A percentile compares a stretch with the other conserved stretches of the same genome.
Conservation (phyloP, 2,797 vertebrate species). For the Epinephelus awoara region DNA sequence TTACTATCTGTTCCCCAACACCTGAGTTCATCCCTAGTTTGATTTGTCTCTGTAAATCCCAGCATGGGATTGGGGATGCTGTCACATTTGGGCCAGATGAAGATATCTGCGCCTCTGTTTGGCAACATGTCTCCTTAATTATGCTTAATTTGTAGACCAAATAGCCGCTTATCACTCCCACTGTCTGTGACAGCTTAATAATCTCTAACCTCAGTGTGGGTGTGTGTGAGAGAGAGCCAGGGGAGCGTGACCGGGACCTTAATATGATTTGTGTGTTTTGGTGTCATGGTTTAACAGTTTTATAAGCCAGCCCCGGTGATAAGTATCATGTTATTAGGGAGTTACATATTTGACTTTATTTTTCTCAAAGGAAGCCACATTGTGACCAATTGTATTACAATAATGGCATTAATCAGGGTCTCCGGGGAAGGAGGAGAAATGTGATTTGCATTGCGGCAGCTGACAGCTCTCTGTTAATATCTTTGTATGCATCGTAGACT, state of each 20-base stretch:
- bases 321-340: slow-evolving; percentile 84
- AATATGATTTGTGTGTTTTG: slow-evolving; percentile 89
- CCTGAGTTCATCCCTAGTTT: slow-evolving; percentile 70
- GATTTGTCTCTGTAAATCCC: slow-evolving; percentile 72
- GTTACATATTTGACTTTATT: slow-evolving; percentile 88
- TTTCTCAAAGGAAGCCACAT: slow-evolving; percentile 80
- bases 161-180: slow-evolving; percentile 86
- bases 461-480: slow-evolving; percentile 74
- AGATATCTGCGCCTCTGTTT: slow-evolving; percentile 84
- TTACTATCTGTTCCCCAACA: slow-evolving; percentile 76
- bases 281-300: slow-evolving; percentile 87
- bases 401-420: slow-evolving; percentile 83
- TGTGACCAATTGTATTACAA: slow-evolving; percentile 84
- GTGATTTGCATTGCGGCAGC: slow-evolving; percentile 80
- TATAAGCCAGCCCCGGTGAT: slow-evolving; percentile 80
- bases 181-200: slow-evolving; percentile 90
- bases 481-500: slow-evolving; percentile 55
- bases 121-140: slow-evolving; percentile 87
- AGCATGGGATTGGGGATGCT: slow-evolving; percentile 68
- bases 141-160: slow-evolving; percentile 90
- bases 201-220: slow-evolving; percentile 82
- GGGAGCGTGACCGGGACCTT: slow-evolving; percentile 83
- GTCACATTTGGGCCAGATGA: slow-evolving; percentile 82
- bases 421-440: slow-evolving; percentile 73
- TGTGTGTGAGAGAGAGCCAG: slow-evolving; percentile 63